Base-by-base conservation (phyloP, 1,140 invertebrate species). In the Drosophila virilis region DNA sequence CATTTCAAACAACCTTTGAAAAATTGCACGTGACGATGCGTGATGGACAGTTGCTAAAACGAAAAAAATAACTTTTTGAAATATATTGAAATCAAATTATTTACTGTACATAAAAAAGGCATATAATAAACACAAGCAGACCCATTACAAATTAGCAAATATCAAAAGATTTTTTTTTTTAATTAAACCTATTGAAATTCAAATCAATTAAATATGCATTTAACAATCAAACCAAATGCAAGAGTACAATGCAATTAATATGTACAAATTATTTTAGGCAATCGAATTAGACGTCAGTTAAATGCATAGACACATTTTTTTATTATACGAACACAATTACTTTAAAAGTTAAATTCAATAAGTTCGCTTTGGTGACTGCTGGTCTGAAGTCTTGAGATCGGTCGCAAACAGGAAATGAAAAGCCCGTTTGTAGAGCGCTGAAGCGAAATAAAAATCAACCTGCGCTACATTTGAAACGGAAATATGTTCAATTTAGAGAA, bases 401-500 rank as follows among this genome's bases (percentile, higher is more conserved):
- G 40, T 67, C 68, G 69, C 80, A 75, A 83, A 82, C 76, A 82
- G 80, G 80, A 82, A 82, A 82, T 82, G 71, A 75, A 82, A 65
- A 79, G 62, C 51, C 61, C 71, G 61, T 79, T 68, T 61, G 78
- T 81, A 62, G 17, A 60, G 46, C 10, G 40, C 15, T 8, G 40
- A 2, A 32, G 32, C 43, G 54, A 40, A 32, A 40, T 45, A 42
- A 40, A 52, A 37, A 48, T 51, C 55, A 64, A 51, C 13, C 13
- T 69, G 66, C 13, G 45, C 52, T 68, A 74, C 65, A 77, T 81
- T 73, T 70, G 74, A 38, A 83, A 73, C 80, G 80, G 80, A 83
- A 84, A 83, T 83, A 84, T 83, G 80, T 83, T 83, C 76, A 83
- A 82, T 82, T 83, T 82, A 67, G 82, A 83, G 78, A 83, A 84